A percentile compares a stretch with the other conserved stretches of the same genome.
phyloP scores from a whole-genome alignment of 2,797 vertebrate species.

The Tenualosa ilisha region DNA sequence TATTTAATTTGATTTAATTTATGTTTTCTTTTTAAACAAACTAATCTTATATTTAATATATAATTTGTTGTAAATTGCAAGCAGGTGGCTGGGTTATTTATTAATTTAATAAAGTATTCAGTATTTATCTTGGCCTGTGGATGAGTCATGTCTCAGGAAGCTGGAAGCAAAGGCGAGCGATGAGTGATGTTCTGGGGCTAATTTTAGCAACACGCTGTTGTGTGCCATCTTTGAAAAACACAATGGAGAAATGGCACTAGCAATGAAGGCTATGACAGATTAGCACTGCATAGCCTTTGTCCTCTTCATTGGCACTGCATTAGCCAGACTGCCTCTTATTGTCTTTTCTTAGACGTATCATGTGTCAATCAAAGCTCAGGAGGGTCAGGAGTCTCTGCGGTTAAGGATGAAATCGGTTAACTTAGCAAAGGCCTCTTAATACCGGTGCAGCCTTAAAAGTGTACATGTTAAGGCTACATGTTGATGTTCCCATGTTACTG shows the following conservation, averaged over 20 bases:
- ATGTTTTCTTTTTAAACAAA: background rate
- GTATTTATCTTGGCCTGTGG: background rate
- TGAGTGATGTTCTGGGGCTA: background rate
- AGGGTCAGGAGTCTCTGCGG: background rate
- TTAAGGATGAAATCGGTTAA: constrained; percentile 4
- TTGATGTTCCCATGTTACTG: background rate
- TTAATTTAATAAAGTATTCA: constrained; percentile 10
- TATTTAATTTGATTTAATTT: constrained; percentile 2
- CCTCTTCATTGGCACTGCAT: background rate
- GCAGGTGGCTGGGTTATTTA: background rate
- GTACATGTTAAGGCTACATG: background rate
- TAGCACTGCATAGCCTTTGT: background rate
- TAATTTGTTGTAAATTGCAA: background rate
- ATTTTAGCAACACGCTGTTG: background rate
- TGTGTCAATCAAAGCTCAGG: background rate
- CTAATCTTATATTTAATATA: constrained; percentile 9
- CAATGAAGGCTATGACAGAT: background rate
- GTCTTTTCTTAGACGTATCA: background rate
- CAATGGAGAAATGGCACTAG: background rate
- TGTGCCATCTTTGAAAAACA: background rate
- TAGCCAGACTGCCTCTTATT: background rate
- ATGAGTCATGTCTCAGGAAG: background rate
- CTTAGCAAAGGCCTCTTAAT: constrained; percentile 34
- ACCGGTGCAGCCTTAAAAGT: background rate
- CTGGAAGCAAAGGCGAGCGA: background rate